Evolutionary conservation across 1,140 invertebrate genomes (phyloP).

Genomic region (Platorchestia sp.): DNA sequence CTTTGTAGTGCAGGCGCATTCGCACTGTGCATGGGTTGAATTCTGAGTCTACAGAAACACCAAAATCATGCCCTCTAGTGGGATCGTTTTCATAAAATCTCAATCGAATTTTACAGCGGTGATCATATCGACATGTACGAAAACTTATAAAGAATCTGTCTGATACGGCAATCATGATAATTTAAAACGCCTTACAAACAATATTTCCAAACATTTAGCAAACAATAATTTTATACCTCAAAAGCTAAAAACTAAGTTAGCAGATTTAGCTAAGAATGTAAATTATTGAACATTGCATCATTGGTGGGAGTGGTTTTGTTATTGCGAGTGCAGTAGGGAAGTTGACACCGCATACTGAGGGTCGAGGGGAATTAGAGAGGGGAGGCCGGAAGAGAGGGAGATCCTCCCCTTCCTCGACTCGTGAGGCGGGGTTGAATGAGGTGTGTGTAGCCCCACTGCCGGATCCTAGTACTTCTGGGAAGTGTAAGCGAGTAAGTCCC

Average conservation of each 20-base stretch:
- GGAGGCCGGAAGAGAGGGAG: neutral
- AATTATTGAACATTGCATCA: too few relatives aligned
- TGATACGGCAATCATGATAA: too few relatives aligned
- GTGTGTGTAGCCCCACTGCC: neutral
- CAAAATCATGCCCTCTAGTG: neutral
- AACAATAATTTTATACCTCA: neutral
- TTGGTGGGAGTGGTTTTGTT: neutral
- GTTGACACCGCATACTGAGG: neutral
- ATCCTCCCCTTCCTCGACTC: neutral
- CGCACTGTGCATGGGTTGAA: neutral
- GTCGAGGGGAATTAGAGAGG: neutral
- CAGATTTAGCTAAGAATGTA: too few relatives aligned
- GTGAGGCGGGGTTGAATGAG: neutral
- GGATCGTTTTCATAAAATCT: neutral
- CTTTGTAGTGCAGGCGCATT: neutral
- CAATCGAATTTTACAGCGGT: neutral
- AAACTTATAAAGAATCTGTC: too few relatives aligned
- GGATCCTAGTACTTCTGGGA: too few relatives aligned
- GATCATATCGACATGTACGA: neutral
- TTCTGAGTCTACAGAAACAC: neutral
- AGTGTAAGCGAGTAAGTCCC: too few relatives aligned
- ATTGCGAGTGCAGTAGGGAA: neutral
- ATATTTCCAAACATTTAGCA: neutral
- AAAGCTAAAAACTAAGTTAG: too few relatives aligned
- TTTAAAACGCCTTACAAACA: too few relatives aligned